These are phyloP conservation scores for Neomorphus geoffroyi DNA, from an alignment of 2,797 vertebrate genomes.

Conservation along the genomic window DNA sequence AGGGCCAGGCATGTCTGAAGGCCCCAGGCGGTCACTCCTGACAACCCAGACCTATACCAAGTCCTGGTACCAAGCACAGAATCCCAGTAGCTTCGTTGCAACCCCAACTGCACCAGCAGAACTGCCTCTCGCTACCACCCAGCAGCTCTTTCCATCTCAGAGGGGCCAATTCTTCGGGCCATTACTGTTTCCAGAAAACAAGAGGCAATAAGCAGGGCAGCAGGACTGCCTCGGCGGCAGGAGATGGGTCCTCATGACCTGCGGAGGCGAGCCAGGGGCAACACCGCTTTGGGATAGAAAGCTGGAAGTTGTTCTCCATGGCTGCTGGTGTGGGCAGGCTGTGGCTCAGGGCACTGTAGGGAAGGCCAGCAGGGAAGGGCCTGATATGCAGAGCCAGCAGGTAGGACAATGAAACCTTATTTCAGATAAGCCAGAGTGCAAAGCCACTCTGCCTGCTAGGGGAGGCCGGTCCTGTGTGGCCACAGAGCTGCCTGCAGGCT, in stretches of 20 bases:
- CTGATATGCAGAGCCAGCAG: neutral
- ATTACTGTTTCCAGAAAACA: neutral
- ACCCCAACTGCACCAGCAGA: neutral
- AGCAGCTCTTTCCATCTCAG: neutral
- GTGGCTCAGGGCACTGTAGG: rapidly evolving
- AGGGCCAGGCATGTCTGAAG: neutral
- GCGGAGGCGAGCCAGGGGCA: rapidly evolving
- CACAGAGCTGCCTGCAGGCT: slow-evolving; percentile 7
- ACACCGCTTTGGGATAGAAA: neutral
- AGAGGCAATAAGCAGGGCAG: neutral
- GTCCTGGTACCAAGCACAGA: neutral
- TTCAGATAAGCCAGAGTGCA: neutral
- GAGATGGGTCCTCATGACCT: rapidly evolving
- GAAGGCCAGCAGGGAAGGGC: neutral
- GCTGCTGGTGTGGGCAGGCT: rapidly evolving
- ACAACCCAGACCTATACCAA: neutral
- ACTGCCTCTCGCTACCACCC: neutral
- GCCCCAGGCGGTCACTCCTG: neutral
- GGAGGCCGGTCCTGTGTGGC: neutral
- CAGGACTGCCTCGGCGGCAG: neutral
- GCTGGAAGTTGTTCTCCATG: neutral
- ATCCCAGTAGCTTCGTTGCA: rapidly evolving
- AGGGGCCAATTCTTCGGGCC: rapidly evolving
- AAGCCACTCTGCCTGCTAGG: neutral
- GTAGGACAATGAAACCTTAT: neutral